Conservation (phyloP, 2,113 vertebrate genomes). For the Anarrhichthys ocellatus region DNA sequence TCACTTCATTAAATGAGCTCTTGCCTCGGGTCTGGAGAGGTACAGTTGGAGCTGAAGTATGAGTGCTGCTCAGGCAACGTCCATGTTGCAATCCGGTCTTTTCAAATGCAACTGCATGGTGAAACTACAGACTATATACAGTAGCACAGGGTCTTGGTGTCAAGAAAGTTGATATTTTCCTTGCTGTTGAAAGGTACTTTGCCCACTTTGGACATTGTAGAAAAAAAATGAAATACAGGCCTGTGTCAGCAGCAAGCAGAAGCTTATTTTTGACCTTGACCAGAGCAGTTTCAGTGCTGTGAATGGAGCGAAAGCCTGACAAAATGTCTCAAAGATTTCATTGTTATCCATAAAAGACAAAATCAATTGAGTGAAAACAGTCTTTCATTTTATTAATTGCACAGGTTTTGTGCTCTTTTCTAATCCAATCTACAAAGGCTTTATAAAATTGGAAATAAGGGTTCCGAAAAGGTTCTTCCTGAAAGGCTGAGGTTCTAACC, state of each 20-base stretch:
- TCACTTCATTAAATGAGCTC: conserved; percentile 26
- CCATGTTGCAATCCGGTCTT: conserved; percentile 22
- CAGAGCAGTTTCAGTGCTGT: no score
- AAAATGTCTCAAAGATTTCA: no score
- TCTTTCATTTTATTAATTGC: background rate
- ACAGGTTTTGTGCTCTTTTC: no score
- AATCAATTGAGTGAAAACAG: background rate
- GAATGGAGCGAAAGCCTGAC: no score
- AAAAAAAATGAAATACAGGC: background rate
- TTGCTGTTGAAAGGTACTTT: background rate
- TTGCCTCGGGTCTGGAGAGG: conserved; percentile 19
- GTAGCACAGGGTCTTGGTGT: background rate
- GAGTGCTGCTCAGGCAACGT: background rate
- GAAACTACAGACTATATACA: background rate
- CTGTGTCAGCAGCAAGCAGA: no score
- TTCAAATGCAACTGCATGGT: background rate
- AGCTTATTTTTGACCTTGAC: no score
- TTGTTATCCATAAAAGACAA: background rate
- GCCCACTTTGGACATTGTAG: background rate
- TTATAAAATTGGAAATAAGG: no score
- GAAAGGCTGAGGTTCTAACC: no score
- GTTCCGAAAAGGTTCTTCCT: no score
- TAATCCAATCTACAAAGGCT: no score
- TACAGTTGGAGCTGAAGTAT: conserved; percentile 12
- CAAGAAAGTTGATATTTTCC: background rate